A percentile compares a stretch with the other conserved stretches of the same genome.
phyloP scores from a whole-genome alignment of 37 sponge, comb jelly and placozoan genomes.

The Chondrosia reniformis region DNA sequence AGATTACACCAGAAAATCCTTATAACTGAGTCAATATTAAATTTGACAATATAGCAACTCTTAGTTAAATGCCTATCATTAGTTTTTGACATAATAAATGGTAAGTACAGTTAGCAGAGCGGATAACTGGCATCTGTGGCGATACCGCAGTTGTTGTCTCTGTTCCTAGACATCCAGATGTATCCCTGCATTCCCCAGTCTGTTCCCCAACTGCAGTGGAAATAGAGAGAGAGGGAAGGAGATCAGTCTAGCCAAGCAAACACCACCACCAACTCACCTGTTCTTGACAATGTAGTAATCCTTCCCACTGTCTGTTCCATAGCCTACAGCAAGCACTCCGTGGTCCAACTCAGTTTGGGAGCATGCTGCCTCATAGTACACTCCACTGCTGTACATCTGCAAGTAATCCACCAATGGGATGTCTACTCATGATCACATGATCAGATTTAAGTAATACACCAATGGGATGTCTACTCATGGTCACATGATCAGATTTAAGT shows the following conservation, averaged over 20 bases:
- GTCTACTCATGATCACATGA: too few relatives aligned
- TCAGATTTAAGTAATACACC: too few relatives aligned
- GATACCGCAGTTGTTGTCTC: slow-evolving; percentile 58
- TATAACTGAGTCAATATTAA: too few relatives aligned
- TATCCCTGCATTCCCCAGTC: slow-evolving; percentile 53
- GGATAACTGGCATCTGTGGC: slow-evolving; percentile 44
- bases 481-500: not conserved
- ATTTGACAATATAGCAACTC: too few relatives aligned
- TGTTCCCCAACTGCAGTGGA: slow-evolving; percentile 43
- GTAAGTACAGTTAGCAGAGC: too few relatives aligned
- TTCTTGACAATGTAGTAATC: slow-evolving; percentile 92
- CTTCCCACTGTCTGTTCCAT: slow-evolving; percentile 54
- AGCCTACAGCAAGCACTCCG: slow-evolving; percentile 89
- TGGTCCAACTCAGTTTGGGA: slow-evolving; percentile 84
- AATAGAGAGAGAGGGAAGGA: too few relatives aligned
- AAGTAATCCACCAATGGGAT: not conserved
- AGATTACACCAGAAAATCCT: too few relatives aligned
- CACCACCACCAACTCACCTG: slow-evolving; percentile 27
- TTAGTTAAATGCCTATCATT: too few relatives aligned
- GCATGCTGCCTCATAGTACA: slow-evolving; percentile 81
- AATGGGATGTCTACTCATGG: too few relatives aligned
- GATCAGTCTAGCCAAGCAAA: too few relatives aligned
- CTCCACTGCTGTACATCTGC: slow-evolving; percentile 69
- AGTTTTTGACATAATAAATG: too few relatives aligned
- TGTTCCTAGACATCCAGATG: slow-evolving; percentile 58